phyloP scores from a whole-genome alignment of 1,140 invertebrate genomes.

The Drosophila micromelanica region DNA sequence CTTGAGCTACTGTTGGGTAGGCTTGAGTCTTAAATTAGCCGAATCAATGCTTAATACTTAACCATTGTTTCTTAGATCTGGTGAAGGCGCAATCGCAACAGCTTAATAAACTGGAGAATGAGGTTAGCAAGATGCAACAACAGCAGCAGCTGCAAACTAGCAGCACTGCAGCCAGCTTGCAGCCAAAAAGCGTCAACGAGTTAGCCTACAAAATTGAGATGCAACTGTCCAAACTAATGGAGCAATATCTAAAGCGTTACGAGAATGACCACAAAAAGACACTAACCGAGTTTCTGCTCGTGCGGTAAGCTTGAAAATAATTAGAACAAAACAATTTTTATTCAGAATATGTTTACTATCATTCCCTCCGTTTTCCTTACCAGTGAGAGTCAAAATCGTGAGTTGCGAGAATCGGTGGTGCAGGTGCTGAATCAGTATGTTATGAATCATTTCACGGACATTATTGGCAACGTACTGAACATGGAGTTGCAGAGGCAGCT shows the following conservation, averaged over 20 bases:
- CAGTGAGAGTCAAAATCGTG: slow-evolving; percentile 82
- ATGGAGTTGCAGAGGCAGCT: slow-evolving; percentile 85
- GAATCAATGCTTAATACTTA: background rate
- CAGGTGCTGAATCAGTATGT: slow-evolving; percentile 82
- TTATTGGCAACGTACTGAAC: slow-evolving; percentile 84
- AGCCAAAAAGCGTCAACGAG: slow-evolving; percentile 68
- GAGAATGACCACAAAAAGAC: slow-evolving; percentile 84
- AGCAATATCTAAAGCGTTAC: slow-evolving; percentile 82
- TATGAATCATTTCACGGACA: slow-evolving; percentile 84
- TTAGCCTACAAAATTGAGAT: slow-evolving; percentile 80
- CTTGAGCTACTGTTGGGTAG: slow-evolving; percentile 72
- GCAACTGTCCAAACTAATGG: slow-evolving; percentile 80
- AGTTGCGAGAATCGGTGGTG: slow-evolving; percentile 85
- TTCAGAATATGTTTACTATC: background rate
- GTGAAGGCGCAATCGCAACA: slow-evolving; percentile 72
- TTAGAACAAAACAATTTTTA: background rate
- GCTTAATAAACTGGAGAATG: slow-evolving; percentile 68
- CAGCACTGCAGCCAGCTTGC: slow-evolving; percentile 23
- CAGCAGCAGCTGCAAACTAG: slow-evolving; percentile 33
- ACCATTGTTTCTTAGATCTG: slow-evolving; percentile 40
- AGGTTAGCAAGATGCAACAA: slow-evolving; percentile 63
- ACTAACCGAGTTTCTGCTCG: slow-evolving; percentile 65
- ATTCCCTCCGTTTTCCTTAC: background rate
- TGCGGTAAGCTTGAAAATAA: slow-evolving; percentile 48
- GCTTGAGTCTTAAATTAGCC: background rate